These are phyloP conservation scores for Pygoscelis adeliae DNA, from an alignment of 2,113 vertebrate species.

Conservation along the genomic window DNA sequence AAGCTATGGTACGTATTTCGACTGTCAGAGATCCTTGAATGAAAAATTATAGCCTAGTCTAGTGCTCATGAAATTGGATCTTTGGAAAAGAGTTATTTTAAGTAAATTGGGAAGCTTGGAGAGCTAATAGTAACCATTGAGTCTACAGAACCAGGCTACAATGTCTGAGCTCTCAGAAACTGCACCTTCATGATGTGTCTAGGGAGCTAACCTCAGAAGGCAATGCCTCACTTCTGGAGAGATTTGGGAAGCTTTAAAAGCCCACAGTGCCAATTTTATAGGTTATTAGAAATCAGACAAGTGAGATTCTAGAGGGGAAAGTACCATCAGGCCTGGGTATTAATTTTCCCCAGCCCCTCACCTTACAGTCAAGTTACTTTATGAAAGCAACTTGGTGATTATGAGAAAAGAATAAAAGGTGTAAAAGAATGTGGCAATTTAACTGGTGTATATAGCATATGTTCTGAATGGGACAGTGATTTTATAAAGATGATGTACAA, in stretches of 20 bases:
- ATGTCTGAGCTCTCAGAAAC: not conserved
- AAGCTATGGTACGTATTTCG: rapidly evolving
- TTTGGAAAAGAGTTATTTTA: not conserved
- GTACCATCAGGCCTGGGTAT: not conserved
- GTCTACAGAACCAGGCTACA: not conserved
- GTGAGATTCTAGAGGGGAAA: not conserved
- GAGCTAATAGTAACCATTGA: not conserved
- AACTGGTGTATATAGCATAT: not conserved
- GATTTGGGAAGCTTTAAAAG: not conserved
- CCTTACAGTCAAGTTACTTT: not conserved
- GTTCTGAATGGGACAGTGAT: not conserved
- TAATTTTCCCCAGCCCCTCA: not conserved
- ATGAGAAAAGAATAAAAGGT: not conserved
- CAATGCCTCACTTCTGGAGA: not conserved
- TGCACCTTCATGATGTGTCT: not conserved
- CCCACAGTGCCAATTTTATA: not conserved
- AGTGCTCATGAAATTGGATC: not conserved
- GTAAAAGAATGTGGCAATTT: not conserved
- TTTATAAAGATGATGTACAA: not conserved
- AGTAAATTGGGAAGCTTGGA: not conserved
- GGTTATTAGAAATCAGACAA: not conserved
- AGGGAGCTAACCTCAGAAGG: not conserved
- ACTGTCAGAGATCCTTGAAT: not conserved
- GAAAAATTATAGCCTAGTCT: not conserved
- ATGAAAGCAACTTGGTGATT: not conserved